These are phyloP conservation scores for Drosophila nigricruria DNA, from an alignment of 2,888 invertebrate species.

Conservation along the genomic window DNA sequence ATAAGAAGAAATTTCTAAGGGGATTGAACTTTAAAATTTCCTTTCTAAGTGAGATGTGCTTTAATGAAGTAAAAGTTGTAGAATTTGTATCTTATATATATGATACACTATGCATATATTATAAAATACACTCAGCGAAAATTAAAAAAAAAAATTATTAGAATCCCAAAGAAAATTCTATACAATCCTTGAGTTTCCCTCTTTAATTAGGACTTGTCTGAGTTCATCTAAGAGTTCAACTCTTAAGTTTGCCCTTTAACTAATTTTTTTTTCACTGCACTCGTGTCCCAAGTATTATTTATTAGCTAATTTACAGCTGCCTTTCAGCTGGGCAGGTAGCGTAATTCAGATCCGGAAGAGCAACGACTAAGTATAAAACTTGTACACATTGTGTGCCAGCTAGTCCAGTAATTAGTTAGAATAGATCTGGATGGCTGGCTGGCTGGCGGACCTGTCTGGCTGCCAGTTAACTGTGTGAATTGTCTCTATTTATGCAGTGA, in stretches of 20 bases:
- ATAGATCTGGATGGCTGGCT: conserved; percentile 32
- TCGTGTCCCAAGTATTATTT: conserved; percentile 36
- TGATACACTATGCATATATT: neutral
- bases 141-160: neutral
- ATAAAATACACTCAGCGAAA: neutral
- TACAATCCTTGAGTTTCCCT: neutral
- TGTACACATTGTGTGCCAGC: conserved; percentile 17
- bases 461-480: conserved; percentile 34
- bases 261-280: neutral
- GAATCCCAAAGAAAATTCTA: neutral
- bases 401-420: conserved; percentile 44
- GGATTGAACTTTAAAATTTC: neutral
- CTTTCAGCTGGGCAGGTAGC: conserved; percentile 36
- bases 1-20: neutral
- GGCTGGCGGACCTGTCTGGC: conserved; percentile 36
- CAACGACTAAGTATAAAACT: conserved; percentile 5
- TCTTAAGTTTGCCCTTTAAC: neutral
- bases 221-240: no score
- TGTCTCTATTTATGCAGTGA: conserved; percentile 30
- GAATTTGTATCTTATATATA: neutral
- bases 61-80: neutral
- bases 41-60: neutral
- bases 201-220: neutral
- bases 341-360: conserved; percentile 54
- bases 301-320: conserved; percentile 43